Evolutionary conservation across 2,888 invertebrate species (phyloP), one percentile per base, ranked within the genome.

Genomic region (Agrotis clavis): DNA sequence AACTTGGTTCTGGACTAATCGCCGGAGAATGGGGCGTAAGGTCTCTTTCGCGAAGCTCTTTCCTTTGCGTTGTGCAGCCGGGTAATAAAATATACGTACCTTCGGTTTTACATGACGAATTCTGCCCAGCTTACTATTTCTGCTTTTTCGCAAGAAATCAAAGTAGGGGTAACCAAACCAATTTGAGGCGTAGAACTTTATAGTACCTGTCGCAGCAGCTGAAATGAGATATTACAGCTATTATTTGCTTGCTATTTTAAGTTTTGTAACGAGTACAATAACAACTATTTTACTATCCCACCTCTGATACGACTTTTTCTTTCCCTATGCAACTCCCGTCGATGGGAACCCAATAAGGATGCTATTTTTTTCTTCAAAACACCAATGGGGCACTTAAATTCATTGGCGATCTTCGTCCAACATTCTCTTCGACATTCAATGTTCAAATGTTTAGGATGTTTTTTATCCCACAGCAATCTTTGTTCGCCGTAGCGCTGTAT

Each of bases 281-380:
- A 54, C 14, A 54, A 69, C 14, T 16, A 19, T 59, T 45, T 21
- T 21, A 66, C 1, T 13, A 68, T 25, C 21, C 1, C 14, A 70
- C 69, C 48, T 70, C 41, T 70, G 9, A 57, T 25, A 25, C 56
- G 69, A 41, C 48, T 68, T 30, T 25, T 57, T 41, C 56, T 41
- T 57, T 69, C 56, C 19, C 25, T 68, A 30, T 25, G 48, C 9
- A 70, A 45, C n/a, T 70, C 69, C 6, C 18, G 21, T 21, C 56
- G 25, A 50, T 70, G 70, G 11, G 69, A 68, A 18, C 57, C 18
- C 48, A 70, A 25, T 41, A 70, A 57, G 25, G 69, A 70, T 6
- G 56, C 41, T 25, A 70, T 69, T 69, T 69, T 70, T 68, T 50
- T 69, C 69, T 69, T 69, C 19, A 70, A 41, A 57, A 21, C 69